Evolutionary conservation across 2,113 vertebrate species (phyloP).

Genomic region (Muscicapa adusta): DNA sequence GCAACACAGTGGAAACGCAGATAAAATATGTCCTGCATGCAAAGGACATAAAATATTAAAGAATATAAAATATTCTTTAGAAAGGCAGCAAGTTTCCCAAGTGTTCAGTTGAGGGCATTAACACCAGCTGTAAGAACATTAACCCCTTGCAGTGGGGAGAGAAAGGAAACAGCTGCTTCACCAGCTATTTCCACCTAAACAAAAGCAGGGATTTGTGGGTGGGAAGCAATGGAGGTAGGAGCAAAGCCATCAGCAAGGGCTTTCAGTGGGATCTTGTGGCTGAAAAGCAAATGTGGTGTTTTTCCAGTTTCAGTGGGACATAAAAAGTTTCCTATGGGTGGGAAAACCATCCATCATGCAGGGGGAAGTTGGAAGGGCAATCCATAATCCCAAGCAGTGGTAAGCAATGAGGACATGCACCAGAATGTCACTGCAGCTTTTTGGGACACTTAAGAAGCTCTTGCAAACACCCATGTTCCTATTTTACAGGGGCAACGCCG

Average conservation of each 20-base stretch:
- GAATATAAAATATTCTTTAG: background rate
- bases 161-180: background rate
- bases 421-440: background rate
- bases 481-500: background rate
- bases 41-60: conserved; percentile 19
- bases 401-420: background rate
- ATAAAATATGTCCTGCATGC: background rate
- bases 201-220: background rate
- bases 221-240: background rate
- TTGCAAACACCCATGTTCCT: background rate
- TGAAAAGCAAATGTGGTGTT: background rate
- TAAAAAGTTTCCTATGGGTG: background rate
- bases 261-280: background rate
- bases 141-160: background rate
- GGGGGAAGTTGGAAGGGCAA: background rate
- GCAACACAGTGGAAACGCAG: background rate
- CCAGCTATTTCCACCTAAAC: background rate
- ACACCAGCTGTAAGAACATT: background rate
- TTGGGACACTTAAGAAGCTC: background rate
- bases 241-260: background rate
- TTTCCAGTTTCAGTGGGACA: background rate
- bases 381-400: rapidly evolving
- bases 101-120: background rate
- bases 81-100: background rate
- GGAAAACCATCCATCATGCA: background rate